Base-by-base conservation (phyloP, 2,113 vertebrate genomes). In the Smithornis capensis region DNA sequence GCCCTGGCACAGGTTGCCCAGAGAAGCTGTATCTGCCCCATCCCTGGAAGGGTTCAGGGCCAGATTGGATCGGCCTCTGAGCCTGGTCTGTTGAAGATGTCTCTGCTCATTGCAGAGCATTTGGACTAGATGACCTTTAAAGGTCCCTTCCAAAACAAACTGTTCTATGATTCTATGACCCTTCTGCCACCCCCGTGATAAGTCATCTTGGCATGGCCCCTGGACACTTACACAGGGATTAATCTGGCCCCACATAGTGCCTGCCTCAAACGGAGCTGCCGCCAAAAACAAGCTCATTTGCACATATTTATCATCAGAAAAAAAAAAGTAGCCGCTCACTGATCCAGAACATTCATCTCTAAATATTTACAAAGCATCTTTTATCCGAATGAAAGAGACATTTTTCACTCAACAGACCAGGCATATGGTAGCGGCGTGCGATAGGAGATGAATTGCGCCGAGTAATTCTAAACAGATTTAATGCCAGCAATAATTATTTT, bases 281-380 rank as follows among this genome's bases (percentile, higher is more conserved):
- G 35, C 94, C 94, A 83, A 93, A 83, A 92, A 24, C 85, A 38
- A 52, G 81, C 86, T 95, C 82, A 13, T 96, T 90, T 95, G 92
- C 84, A 94, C 92, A 65, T 94, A 96, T 96, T 97, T 95, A 84
- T 95, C 28, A 6, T 79, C 90, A 94, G 71, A 53, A 50, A 81
- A 82, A 79, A 95, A 80, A 79, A 95, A 80, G 92, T 50, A 89
- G 77, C 79, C 71, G 1, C 80, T 96, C 92, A 27, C 90, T 57
- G 31, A 97, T 97, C 95, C 97, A 97, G 96, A 92, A 90, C 94
- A 92, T 92, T 96, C 44, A 31, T 96, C 97, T 97, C 97, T 95
- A 97, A 98, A 98, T 98, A 98, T 98, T 98, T 98, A 98, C 97
- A 94, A 97, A 97, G 96, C 94, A 96, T 94, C 90, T 91, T 97